Evolutionary conservation across 1,140 invertebrate genomes (phyloP).

Genomic region (Uloborus diversus): DNA sequence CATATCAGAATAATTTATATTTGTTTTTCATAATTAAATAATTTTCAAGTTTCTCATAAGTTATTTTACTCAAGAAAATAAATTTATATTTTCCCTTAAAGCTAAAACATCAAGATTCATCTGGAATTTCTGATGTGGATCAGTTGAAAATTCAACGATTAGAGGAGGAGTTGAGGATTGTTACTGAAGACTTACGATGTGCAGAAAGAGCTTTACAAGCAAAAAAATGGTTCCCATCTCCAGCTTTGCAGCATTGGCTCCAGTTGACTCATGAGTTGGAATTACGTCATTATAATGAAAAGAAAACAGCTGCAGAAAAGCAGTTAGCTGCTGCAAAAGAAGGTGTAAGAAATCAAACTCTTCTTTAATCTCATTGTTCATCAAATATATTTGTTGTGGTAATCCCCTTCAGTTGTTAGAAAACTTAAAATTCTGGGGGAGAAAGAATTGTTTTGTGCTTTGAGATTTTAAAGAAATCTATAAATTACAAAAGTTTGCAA

Average conservation of each 20-base stretch:
- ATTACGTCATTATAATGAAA: slow-evolving; percentile 85
- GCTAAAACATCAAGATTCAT: slow-evolving; percentile 8
- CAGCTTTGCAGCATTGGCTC: slow-evolving; percentile 90
- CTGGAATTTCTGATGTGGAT: slow-evolving; percentile 11
- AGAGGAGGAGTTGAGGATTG: slow-evolving; percentile 53
- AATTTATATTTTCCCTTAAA: slow-evolving; percentile 12
- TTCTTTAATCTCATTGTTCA: too few species aligned
- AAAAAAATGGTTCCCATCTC: slow-evolving; percentile 84
- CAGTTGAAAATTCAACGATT: slow-evolving; percentile 43
- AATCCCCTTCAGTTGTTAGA: too few species aligned
- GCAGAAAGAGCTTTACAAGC: slow-evolving; percentile 89
- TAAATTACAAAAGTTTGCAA: too few species aligned
- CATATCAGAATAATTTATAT: too few species aligned
- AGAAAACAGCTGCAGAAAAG: slow-evolving; percentile 83
- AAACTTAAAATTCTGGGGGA: too few species aligned
- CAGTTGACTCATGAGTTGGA: slow-evolving; percentile 95
- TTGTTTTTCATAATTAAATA: too few species aligned
- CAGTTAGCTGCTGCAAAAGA: slow-evolving; percentile 88
- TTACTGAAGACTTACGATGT: slow-evolving; percentile 75
- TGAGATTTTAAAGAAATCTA: too few species aligned
- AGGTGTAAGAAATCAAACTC: slow-evolving; percentile 58
- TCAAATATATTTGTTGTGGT: too few species aligned
- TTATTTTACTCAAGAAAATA: too few species aligned
- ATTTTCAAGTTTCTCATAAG: too few species aligned
- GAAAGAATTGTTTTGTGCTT: too few species aligned